A percentile compares a stretch with the other conserved stretches of the same genome.
These are phyloP conservation scores for Turritopsis rubra DNA, from an alignment of 30 jellyfish, hydroid and myxozoan species.

Conservation along the genomic window DNA sequence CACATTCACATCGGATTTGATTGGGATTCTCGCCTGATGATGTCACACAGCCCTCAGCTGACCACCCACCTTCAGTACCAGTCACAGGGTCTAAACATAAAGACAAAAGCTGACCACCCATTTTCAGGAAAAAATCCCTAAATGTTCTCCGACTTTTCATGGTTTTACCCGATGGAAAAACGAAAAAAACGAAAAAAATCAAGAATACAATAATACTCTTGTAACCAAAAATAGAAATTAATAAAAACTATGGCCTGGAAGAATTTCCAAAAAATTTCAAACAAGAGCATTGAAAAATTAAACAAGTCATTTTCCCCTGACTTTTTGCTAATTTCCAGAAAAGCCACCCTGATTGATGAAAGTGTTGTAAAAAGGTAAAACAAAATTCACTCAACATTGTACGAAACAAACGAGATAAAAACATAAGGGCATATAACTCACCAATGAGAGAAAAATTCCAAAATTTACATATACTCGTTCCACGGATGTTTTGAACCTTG, in stretches of 20 bases:
- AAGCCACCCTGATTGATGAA: neutral
- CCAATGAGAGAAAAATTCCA: neutral
- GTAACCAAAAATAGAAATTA: too few relatives aligned
- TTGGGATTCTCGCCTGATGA: neutral
- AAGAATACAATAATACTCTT: too few relatives aligned
- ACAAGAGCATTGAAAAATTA: too few relatives aligned
- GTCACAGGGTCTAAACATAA: neutral
- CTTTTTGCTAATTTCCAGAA: too few relatives aligned
- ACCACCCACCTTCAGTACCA: conserved; percentile 44
- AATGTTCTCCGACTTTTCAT: too few relatives aligned
- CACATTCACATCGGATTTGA: conserved; percentile 14
- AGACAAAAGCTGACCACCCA: neutral
- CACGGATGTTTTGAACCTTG: neutral
- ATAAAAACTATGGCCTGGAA: too few relatives aligned
- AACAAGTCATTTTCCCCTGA: too few relatives aligned
- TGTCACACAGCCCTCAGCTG: conserved; percentile 38
- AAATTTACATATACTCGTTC: conserved; percentile 5
- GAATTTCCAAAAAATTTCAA: too few relatives aligned
- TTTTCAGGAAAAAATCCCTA: too few relatives aligned
- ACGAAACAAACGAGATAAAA: too few relatives aligned
- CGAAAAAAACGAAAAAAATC: too few relatives aligned
- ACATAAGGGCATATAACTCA: neutral
- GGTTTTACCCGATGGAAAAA: too few relatives aligned
- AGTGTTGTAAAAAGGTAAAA: neutral
- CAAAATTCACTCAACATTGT: neutral